phyloP scores from a whole-genome alignment of 2,888 invertebrate genomes.

The Hecatera dysodea region DNA sequence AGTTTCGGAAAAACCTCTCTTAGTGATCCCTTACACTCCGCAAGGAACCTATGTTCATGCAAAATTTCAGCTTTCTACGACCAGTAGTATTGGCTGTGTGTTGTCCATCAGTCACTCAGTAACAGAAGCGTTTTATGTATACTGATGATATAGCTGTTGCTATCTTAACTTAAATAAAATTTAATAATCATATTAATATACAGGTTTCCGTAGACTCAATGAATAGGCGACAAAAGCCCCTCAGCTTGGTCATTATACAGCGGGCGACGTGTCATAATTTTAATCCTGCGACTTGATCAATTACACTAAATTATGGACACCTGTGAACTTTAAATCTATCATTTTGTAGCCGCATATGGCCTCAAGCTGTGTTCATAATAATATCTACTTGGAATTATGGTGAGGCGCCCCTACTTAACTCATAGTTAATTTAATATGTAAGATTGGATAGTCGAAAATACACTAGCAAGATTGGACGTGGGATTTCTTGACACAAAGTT shows the following conservation, averaged over 20 bases:
- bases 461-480: neutral
- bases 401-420: constrained; percentile 1
- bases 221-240: constrained; percentile 18
- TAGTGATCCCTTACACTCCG: too few relatives aligned
- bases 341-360: constrained; percentile 7
- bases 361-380: constrained; percentile 32
- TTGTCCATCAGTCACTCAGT: too few relatives aligned
- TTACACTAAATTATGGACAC: constrained; percentile 30
- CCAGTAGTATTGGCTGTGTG: too few relatives aligned
- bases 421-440: constrained; percentile 1
- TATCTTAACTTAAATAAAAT: neutral
- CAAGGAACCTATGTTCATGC: too few relatives aligned
- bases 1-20: too few relatives aligned
- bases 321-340: constrained; percentile 40
- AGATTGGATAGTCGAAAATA: constrained; percentile 18
- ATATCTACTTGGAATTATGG: constrained; percentile 19
- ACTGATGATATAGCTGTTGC: too few relatives aligned
- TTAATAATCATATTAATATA: neutral
- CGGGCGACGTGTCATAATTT: constrained; percentile 38
- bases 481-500: too few relatives aligned
- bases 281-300: constrained; percentile 29
- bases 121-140: too few relatives aligned
- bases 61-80: too few relatives aligned
- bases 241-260: constrained; percentile 5
- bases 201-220: constrained; percentile 9